These are phyloP conservation scores for Hecatera dysodea DNA, from an alignment of 2,888 invertebrate species.

Conservation along the genomic window DNA sequence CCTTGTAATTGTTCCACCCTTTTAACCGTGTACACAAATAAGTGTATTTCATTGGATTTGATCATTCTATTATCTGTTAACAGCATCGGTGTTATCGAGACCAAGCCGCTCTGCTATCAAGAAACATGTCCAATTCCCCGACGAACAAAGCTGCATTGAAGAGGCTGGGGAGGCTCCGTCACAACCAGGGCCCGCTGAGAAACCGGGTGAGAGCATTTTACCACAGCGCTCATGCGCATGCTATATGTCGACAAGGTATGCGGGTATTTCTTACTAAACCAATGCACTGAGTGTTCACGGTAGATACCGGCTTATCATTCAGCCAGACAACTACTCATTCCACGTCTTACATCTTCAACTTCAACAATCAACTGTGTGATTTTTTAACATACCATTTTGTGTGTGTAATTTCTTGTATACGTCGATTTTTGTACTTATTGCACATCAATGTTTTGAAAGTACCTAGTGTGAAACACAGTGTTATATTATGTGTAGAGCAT, in stretches of 20 bases:
- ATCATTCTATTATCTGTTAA: constrained; percentile 19
- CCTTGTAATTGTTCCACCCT: too few species aligned
- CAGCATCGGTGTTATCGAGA: constrained; percentile 87
- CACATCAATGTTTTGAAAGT: not conserved
- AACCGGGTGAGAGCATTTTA: constrained; percentile 75
- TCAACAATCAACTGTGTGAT: constrained; percentile 21
- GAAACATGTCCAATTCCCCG: constrained; percentile 94
- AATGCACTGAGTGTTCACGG: constrained; percentile 50
- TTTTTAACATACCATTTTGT: constrained; percentile 7
- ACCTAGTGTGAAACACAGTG: not conserved
- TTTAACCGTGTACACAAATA: too few species aligned
- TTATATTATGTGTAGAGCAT: not conserved
- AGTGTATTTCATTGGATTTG: too few species aligned
- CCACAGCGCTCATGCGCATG: constrained; percentile 1
- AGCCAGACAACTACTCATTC: not conserved
- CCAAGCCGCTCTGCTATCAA: constrained; percentile 88
- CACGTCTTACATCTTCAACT: not conserved
- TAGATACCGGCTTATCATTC: constrained; percentile 14
- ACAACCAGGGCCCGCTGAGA: constrained; percentile 69
- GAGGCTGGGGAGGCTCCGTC: constrained; percentile 76
- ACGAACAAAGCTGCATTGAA: constrained; percentile 88
- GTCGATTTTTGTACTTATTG: not conserved
- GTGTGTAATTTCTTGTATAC: not conserved
- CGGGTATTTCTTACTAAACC: constrained; percentile 6
- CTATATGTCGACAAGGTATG: constrained; percentile 36